Evolutionary conservation across 2,113 vertebrate species (phyloP).

Genomic region (Perca flavescens): DNA sequence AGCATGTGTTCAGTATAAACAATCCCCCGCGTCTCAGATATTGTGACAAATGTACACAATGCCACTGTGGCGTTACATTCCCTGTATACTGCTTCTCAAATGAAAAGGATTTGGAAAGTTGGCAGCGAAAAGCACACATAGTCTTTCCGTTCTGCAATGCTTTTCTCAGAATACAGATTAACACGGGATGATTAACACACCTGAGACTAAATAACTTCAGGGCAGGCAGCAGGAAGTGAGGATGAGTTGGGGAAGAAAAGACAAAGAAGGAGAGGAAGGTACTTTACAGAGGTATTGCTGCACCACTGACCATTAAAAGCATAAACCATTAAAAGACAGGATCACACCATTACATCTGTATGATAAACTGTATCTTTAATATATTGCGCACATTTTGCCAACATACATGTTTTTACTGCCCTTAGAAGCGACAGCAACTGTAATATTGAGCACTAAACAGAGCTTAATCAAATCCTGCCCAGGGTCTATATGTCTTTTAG

Average conservation of each 20-base stretch:
- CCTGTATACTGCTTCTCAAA: neutral
- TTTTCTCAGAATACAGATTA: slow-evolving; percentile 60
- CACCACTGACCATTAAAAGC: neutral
- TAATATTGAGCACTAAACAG: slow-evolving; percentile 58
- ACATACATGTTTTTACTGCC: slow-evolving; percentile 32
- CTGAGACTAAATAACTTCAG: slow-evolving; percentile 18
- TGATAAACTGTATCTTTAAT: neutral
- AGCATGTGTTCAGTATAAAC: slow-evolving; percentile 70
- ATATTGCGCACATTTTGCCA: slow-evolving; percentile 32
- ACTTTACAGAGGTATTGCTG: neutral
- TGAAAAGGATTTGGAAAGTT: slow-evolving; percentile 29
- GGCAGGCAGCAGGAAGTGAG: slow-evolving; percentile 7
- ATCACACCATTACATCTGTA: neutral
- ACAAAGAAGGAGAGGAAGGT: neutral
- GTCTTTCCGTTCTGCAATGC: neutral
- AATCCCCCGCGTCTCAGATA: slow-evolving; percentile 68
- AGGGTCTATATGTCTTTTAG: slow-evolving; percentile 73
- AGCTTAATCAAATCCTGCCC: slow-evolving; percentile 76
- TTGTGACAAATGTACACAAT: slow-evolving; percentile 48
- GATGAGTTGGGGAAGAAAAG: neutral
- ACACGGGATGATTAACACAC: slow-evolving; percentile 35
- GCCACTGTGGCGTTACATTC: neutral
- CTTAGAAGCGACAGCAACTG: slow-evolving; percentile 34
- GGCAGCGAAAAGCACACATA: neutral
- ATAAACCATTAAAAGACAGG: slow-evolving; percentile 3